Evolutionary conservation across 2,888 invertebrate species (phyloP).

Genomic region (Galerucella pusilla): DNA sequence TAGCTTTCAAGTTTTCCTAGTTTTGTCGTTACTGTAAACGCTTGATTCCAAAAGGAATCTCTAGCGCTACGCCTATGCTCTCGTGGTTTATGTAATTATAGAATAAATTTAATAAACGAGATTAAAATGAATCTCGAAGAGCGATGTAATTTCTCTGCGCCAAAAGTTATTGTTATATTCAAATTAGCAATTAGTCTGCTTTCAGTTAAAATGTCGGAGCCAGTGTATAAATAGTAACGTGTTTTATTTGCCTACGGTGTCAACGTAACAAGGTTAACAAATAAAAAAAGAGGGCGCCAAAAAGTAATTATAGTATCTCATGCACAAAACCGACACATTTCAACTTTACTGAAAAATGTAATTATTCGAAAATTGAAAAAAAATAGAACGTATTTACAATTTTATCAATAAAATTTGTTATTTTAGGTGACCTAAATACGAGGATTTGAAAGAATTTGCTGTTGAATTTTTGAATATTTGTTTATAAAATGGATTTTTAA

Average conservation of each 20-base stretch:
- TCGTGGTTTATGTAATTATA: slow-evolving; percentile 1
- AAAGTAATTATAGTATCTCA: not conserved
- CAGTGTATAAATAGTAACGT: not conserved
- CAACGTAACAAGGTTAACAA: not conserved
- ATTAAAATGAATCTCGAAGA: not conserved
- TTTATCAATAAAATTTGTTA: too few relatives aligned
- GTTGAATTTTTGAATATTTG: too few relatives aligned
- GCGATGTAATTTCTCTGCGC: not conserved
- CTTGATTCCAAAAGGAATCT: not conserved
- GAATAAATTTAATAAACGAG: slow-evolving; percentile 11
- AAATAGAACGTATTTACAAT: not conserved
- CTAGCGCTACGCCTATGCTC: not conserved
- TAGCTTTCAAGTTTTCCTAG: too few relatives aligned
- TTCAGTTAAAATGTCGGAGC: slow-evolving; percentile 2
- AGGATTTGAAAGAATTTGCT: too few relatives aligned
- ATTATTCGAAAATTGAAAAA: too few relatives aligned
- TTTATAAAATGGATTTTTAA: too few relatives aligned
- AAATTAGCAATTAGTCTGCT: not conserved
- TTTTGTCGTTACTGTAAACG: too few relatives aligned
- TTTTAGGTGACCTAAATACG: too few relatives aligned
- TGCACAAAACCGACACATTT: not conserved
- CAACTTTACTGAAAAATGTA: not conserved
- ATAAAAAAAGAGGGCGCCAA: not conserved
- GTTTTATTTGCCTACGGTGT: not conserved
- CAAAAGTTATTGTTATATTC: not conserved